Conservation (phyloP, 2,113 vertebrate genomes). For the Pteruthius melanotis region DNA sequence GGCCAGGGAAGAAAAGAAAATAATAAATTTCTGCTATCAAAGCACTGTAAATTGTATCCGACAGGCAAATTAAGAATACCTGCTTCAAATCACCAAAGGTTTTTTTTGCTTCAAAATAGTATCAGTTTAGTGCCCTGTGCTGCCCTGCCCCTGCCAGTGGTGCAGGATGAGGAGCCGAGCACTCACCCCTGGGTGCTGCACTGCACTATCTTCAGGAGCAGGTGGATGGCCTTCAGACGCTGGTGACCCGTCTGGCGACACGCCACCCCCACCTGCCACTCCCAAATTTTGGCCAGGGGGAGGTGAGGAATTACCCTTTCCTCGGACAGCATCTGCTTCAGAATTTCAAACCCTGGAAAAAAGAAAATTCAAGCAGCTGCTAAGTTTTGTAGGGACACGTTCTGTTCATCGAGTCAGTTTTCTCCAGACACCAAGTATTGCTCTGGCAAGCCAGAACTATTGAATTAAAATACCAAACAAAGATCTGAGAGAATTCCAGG, state of each 20-base stretch:
- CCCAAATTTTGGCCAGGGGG: slow-evolving; percentile 88
- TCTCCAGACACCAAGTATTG: background rate
- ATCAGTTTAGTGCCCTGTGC: background rate
- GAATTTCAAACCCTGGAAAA: slow-evolving; percentile 89
- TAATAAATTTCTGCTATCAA: background rate
- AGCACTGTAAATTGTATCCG: background rate
- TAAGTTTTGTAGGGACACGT: background rate
- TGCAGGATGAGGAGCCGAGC: accelerated
- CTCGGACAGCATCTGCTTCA: slow-evolving; percentile 95
- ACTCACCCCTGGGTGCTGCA: slow-evolving; percentile 82
- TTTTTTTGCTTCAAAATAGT: background rate
- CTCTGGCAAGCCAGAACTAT: background rate
- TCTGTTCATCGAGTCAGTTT: background rate
- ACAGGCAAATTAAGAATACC: background rate
- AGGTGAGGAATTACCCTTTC: slow-evolving; percentile 84
- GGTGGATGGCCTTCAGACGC: slow-evolving; percentile 89
- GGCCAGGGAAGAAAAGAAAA: background rate
- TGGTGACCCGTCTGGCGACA: slow-evolving; percentile 93
- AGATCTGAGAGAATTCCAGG: background rate
- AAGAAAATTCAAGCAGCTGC: background rate
- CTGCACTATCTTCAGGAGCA: slow-evolving; percentile 86
- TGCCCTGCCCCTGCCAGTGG: background rate
- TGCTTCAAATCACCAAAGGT: background rate
- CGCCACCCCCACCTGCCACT: slow-evolving; percentile 94
- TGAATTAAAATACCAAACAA: background rate